Conservation (phyloP, 1,140 invertebrate species). For the Bombus confusus region DNA sequence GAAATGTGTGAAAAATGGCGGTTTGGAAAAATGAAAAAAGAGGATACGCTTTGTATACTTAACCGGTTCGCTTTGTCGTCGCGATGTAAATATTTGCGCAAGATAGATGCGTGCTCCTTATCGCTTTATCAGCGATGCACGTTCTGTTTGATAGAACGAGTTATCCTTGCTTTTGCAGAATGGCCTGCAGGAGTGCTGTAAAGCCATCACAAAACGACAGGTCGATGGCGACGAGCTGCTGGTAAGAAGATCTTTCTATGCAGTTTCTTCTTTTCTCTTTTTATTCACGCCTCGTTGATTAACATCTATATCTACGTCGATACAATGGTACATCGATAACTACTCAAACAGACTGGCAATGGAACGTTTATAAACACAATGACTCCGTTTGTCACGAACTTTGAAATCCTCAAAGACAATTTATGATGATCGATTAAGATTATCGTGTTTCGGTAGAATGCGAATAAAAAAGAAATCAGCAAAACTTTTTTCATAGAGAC, state of each 20-base stretch:
- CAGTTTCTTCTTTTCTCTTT: neutral
- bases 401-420: neutral
- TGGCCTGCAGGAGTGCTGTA: conserved; percentile 75
- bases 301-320: neutral
- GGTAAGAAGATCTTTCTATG: conserved; percentile 62
- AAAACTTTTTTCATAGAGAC: neutral
- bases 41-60: neutral
- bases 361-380: neutral
- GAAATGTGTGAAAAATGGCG: too few relatives aligned
- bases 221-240: conserved; percentile 76
- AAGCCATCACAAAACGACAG: conserved; percentile 72
- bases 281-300: neutral
- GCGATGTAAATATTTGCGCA: neutral
- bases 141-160: conserved; percentile 35
- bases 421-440: neutral
- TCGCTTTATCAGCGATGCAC: conserved; percentile 27
- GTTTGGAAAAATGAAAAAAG: too few relatives aligned
- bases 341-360: too few relatives aligned
- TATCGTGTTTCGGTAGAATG: neutral
- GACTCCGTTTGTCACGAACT: neutral
- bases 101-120: conserved; percentile 19
- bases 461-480: neutral
- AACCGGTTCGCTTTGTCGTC: neutral
- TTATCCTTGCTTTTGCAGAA: conserved; percentile 69
- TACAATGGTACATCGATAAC: neutral